Evolutionary conservation across 1,140 invertebrate genomes (phyloP).

Genomic region (Drosophila kikkawai): DNA sequence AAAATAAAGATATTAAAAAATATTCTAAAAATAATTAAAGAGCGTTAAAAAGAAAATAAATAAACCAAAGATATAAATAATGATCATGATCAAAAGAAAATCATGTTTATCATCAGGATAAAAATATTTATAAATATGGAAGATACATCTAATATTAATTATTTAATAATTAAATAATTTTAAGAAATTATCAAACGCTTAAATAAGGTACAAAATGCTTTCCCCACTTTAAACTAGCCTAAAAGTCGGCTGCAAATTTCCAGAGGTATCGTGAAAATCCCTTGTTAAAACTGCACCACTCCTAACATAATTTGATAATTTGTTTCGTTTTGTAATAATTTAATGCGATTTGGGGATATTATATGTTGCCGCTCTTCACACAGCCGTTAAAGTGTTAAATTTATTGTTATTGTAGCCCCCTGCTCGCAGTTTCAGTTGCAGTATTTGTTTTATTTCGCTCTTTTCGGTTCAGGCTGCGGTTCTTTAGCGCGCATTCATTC

Average conservation of each 20-base stretch:
- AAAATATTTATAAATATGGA: background rate
- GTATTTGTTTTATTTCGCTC: constrained; percentile 68
- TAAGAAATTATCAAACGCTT: background rate
- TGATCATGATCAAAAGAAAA: no score
- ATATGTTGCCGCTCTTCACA: constrained; percentile 41
- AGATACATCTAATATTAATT: no score
- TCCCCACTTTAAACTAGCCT: background rate
- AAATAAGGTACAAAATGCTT: background rate
- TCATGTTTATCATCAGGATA: no score
- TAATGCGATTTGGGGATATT: constrained; percentile 39
- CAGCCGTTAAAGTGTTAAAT: constrained; percentile 80
- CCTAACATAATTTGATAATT: constrained; percentile 22
- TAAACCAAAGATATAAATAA: background rate
- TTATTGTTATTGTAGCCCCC: constrained; percentile 68
- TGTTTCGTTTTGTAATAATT: constrained; percentile 37
- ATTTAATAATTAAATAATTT: background rate
- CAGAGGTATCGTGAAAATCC: background rate
- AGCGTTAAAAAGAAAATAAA: background rate
- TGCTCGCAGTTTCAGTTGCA: constrained; percentile 56
- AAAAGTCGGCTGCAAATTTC: constrained; percentile 14
- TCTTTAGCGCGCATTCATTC: constrained; percentile 79
- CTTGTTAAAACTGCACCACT: background rate
- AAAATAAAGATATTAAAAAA: background rate
- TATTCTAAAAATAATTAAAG: no score
- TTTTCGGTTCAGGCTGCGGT: constrained; percentile 73